Percentiles rank a stretch among this genome's conserved stretches.
phyloP scores from a whole-genome alignment of 2,113 vertebrate genomes.

The Hystrix brachyura region DNA sequence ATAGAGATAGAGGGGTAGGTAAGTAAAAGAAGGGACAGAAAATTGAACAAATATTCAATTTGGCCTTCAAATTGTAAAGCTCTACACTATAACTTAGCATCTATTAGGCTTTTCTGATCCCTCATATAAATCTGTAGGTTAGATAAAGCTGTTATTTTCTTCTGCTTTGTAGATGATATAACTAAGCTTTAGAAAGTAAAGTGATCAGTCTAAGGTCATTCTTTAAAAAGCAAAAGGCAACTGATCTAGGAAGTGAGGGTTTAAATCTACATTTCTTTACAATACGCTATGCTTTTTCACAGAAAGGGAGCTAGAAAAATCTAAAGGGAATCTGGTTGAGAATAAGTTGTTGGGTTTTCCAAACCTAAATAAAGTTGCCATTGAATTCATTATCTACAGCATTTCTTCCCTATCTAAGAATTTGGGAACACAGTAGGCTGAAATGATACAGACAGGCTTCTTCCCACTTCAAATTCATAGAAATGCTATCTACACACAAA shows the following conservation, averaged over 20 bases:
- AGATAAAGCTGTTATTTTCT: slow-evolving; percentile 36
- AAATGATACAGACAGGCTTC: slow-evolving; percentile 25
- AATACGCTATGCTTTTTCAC: not conserved
- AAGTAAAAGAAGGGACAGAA: not conserved
- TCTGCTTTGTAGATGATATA: slow-evolving; percentile 29
- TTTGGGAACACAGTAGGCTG: not conserved
- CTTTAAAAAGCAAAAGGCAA: slow-evolving; percentile 65
- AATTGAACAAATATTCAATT: slow-evolving; percentile 11
- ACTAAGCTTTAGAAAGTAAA: slow-evolving; percentile 43
- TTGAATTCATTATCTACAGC: slow-evolving; percentile 23
- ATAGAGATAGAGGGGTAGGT: not conserved
- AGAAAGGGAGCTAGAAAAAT: slow-evolving; percentile 16
- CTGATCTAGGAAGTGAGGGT: not conserved
- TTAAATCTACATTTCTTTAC: slow-evolving; percentile 59
- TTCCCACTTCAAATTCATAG: slow-evolving; percentile 24
- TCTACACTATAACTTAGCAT: not conserved
- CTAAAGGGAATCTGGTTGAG: slow-evolving; percentile 24
- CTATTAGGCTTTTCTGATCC: slow-evolving; percentile 28
- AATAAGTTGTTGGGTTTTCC: not conserved
- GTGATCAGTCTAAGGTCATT: slow-evolving; percentile 2
- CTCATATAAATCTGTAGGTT: slow-evolving; percentile 12
- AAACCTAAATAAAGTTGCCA: slow-evolving; percentile 50
- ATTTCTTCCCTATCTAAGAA: slow-evolving; percentile 39
- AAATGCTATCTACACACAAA: slow-evolving; percentile 38
- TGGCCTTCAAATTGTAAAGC: slow-evolving; percentile 28